These are phyloP conservation scores for Pyrgilauda ruficollis DNA, from an alignment of 2,113 vertebrate genomes.

Conservation along the genomic window DNA sequence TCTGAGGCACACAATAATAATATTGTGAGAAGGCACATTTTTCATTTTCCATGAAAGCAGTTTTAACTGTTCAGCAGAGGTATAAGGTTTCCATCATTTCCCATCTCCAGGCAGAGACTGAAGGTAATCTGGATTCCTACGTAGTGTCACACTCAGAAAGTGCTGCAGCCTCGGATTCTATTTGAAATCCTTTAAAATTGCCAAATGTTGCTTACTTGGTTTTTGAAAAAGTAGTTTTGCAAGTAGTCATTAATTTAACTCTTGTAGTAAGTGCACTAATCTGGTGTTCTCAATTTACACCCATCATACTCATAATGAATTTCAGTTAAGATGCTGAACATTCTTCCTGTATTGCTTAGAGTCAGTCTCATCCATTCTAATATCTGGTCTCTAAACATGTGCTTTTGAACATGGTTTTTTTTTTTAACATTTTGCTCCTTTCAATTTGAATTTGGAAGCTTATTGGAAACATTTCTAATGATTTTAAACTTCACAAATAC, in stretches of 20 bases:
- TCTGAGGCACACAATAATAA: neutral
- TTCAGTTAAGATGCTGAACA: neutral
- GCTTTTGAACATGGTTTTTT: neutral
- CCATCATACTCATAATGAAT: neutral
- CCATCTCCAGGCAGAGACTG: neutral
- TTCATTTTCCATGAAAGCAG: neutral
- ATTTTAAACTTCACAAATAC: neutral
- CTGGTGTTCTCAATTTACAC: neutral
- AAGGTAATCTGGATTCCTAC: neutral
- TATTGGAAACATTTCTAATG: neutral
- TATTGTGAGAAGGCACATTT: neutral
- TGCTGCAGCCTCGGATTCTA: neutral
- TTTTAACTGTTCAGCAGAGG: neutral
- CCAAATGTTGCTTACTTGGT: neutral
- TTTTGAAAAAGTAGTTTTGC: neutral
- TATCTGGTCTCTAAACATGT: neutral
- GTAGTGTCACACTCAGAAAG: neutral
- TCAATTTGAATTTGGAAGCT: neutral
- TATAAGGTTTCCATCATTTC: neutral
- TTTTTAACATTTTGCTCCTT: neutral
- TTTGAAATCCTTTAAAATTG: neutral
- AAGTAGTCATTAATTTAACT: neutral
- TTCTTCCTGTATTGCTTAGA: neutral
- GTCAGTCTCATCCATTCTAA: neutral
- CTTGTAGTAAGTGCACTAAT: neutral